phyloP scores from a whole-genome alignment of 2,113 vertebrate species.

The Eurystomus gularis region DNA sequence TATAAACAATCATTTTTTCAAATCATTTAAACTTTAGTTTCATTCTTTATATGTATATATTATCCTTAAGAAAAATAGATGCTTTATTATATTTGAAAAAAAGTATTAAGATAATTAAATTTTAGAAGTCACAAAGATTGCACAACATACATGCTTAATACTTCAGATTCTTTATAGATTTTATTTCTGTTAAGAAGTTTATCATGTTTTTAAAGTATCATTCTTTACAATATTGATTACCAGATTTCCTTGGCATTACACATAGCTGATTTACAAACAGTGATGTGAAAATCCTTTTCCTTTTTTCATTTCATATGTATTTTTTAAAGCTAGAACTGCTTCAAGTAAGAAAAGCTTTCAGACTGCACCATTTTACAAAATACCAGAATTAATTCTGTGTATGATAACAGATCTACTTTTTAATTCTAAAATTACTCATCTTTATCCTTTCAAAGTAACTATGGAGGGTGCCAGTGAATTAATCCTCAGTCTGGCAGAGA shows the following conservation, averaged over 20 bases:
- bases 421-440: not conserved
- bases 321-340: not conserved
- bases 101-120: not conserved
- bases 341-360: not conserved
- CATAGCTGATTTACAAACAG: not conserved
- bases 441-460: not conserved
- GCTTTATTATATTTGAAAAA: not conserved
- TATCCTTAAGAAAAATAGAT: not conserved
- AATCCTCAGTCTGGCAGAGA: not conserved
- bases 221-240: not conserved
- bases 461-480: not conserved
- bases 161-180: not conserved
- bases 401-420: not conserved
- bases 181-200: not conserved
- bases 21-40: not conserved
- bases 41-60: not conserved
- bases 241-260: not conserved
- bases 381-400: not conserved
- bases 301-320: not conserved
- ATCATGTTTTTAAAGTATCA: not conserved
- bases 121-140: not conserved
- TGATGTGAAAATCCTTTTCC: not conserved
- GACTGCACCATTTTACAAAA: not conserved
- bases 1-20: not conserved
- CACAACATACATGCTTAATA: not conserved